Percentiles rank a stretch among this genome's conserved stretches.
These are phyloP conservation scores for Erythrocercus mccallii DNA, from an alignment of 2,113 vertebrate species.

Conservation along the genomic window DNA sequence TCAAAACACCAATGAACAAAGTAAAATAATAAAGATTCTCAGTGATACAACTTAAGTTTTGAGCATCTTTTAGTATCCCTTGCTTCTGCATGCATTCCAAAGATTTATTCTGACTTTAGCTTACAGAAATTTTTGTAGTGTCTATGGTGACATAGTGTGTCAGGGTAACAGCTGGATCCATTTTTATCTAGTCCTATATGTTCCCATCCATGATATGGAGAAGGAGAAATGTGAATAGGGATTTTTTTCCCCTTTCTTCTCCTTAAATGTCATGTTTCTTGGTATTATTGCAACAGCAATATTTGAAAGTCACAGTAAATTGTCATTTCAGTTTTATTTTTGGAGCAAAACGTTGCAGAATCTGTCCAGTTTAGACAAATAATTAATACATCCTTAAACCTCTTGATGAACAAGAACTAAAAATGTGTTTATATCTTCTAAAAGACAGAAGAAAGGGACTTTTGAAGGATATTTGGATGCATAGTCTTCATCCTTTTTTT, in stretches of 20 bases:
- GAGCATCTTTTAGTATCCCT: neutral
- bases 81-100: neutral
- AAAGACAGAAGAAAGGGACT: neutral
- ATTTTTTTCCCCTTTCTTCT: neutral
- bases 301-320: neutral
- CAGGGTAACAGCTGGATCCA: neutral
- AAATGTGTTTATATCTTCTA: neutral
- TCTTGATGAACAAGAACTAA: neutral
- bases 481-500: neutral
- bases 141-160: neutral
- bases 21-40: neutral
- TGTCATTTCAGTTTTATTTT: neutral
- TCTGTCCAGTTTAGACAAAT: neutral
- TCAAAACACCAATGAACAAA: neutral
- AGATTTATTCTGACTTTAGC: neutral
- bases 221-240: neutral
- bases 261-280: neutral
- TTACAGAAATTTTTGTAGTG: neutral
- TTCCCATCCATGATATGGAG: neutral
- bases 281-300: neutral
- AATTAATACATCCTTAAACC: neutral
- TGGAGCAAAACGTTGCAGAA: neutral
- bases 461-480: neutral
- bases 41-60: neutral
- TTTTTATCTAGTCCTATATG: neutral